These are phyloP conservation scores for Octopus bimaculoides DNA, from an alignment of 1,140 invertebrate species.

Conservation along the genomic window DNA sequence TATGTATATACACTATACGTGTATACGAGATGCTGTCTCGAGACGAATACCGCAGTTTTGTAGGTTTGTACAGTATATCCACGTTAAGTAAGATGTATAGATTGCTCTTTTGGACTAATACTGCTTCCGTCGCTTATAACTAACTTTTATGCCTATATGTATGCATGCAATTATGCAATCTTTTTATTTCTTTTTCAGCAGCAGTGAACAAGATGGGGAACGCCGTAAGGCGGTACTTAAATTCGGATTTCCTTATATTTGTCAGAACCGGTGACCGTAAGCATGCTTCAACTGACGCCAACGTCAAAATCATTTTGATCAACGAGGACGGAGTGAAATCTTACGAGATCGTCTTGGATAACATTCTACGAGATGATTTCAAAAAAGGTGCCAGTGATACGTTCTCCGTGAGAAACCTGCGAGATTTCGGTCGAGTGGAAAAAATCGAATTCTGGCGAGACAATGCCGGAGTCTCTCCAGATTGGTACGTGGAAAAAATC, in stretches of 20 bases:
- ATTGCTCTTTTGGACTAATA: too few species aligned
- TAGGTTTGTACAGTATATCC: too few species aligned
- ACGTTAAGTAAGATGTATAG: too few species aligned
- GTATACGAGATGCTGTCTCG: too few species aligned
- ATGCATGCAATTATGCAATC: not conserved
- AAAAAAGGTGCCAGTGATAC: slow-evolving; percentile 52
- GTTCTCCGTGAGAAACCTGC: slow-evolving; percentile 44
- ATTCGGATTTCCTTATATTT: slow-evolving; percentile 39
- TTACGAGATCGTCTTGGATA: slow-evolving; percentile 45
- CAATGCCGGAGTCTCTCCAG: slow-evolving; percentile 50
- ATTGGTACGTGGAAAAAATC: slow-evolving; percentile 58
- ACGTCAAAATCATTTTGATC: slow-evolving; percentile 48
- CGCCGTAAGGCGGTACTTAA: not conserved
- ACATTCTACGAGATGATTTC: slow-evolving; percentile 54
- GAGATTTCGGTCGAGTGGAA: slow-evolving; percentile 33
- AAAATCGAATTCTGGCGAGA: slow-evolving; percentile 57
- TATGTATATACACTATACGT: not conserved
- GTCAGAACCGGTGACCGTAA: slow-evolving; percentile 57
- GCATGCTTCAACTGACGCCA: slow-evolving; percentile 56
- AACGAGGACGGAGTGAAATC: slow-evolving; percentile 46
- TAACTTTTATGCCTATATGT: too few species aligned
- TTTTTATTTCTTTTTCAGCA: not conserved
- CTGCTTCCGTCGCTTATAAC: too few species aligned
- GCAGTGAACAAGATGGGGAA: not conserved
- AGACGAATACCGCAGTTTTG: too few species aligned